Evolutionary conservation across 1,140 invertebrate species (phyloP).

Genomic region (Rhyacophila brunnea): DNA sequence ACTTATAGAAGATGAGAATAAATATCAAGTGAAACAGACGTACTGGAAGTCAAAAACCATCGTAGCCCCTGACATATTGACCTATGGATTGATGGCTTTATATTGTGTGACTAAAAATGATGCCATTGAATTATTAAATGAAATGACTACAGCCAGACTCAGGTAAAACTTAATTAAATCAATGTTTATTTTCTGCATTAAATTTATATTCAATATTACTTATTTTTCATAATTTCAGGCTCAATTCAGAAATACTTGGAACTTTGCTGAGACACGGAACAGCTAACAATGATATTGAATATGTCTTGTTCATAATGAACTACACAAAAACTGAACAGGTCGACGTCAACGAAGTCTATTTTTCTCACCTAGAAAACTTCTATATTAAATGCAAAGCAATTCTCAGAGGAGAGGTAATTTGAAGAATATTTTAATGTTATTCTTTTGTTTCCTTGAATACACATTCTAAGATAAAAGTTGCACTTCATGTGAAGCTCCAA

Average conservation of each 20-base stretch:
- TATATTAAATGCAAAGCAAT: slow-evolving; percentile 47
- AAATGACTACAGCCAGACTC: slow-evolving; percentile 66
- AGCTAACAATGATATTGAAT: slow-evolving; percentile 58
- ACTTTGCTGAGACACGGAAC: slow-evolving; percentile 65
- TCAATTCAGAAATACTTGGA: slow-evolving; percentile 72
- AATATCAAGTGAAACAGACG: slow-evolving; percentile 39
- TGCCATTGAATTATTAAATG: slow-evolving; percentile 61
- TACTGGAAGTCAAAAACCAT: slow-evolving; percentile 48
- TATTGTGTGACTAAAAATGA: slow-evolving; percentile 64
- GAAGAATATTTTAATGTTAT: neutral
- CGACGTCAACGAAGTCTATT: slow-evolving; percentile 56
- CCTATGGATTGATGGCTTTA: slow-evolving; percentile 82
- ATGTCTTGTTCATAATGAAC: slow-evolving; percentile 68
- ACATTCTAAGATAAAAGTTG: no score
- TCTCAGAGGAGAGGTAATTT: neutral
- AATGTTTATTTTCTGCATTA: neutral
- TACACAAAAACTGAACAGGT: slow-evolving; percentile 60
- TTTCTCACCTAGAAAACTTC: slow-evolving; percentile 56
- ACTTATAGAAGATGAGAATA: slow-evolving; percentile 57
- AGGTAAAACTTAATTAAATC: slow-evolving; percentile 47
- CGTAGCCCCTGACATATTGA: slow-evolving; percentile 72
- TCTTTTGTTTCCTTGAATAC: no score
- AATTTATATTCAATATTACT: neutral
- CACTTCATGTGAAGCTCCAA: no score
- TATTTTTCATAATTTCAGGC: slow-evolving; percentile 40